These are phyloP conservation scores for Crematogaster levior DNA, from an alignment of 2,888 invertebrate species.

Conservation along the genomic window DNA sequence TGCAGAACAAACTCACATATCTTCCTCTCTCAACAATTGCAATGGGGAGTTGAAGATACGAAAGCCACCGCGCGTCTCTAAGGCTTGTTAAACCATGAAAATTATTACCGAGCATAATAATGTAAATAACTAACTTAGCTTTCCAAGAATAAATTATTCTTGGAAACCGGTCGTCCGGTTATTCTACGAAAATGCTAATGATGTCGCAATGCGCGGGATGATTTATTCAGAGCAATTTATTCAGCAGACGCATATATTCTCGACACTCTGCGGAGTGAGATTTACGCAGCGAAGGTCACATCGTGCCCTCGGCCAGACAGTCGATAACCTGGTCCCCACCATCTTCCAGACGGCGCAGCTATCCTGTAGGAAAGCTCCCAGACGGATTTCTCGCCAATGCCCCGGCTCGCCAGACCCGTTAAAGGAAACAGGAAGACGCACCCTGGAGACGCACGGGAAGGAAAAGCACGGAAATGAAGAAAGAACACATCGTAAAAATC, in stretches of 20 bases:
- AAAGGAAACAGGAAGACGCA: conserved; percentile 42
- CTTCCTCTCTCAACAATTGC: not conserved
- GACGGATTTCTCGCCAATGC: conserved; percentile 51
- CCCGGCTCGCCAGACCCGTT: conserved; percentile 32
- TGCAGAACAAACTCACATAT: not conserved
- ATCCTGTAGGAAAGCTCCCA: conserved; percentile 67
- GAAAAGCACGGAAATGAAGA: conserved; percentile 39
- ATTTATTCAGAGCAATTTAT: conserved; percentile 29
- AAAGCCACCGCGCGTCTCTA: not conserved
- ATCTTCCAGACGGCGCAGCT: conserved; percentile 61
- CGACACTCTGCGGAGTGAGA: not conserved
- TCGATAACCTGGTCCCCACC: conserved; percentile 70
- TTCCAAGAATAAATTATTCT: not conserved
- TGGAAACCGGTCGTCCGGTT: not conserved
- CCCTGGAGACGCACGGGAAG: not conserved
- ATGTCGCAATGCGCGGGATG: conserved; percentile 15
- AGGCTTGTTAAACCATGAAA: not conserved
- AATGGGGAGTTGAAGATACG: not conserved
- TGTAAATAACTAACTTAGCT: not conserved
- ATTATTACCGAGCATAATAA: not conserved
- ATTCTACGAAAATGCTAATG: conserved; percentile 19
- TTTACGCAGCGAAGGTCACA: conserved; percentile 62
- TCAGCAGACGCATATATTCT: conserved; percentile 25
- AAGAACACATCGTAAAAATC: conserved; percentile 31
- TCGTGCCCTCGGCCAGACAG: conserved; percentile 66